Conservation (phyloP, 1,140 invertebrate genomes). For the Episyrphus balteatus region DNA sequence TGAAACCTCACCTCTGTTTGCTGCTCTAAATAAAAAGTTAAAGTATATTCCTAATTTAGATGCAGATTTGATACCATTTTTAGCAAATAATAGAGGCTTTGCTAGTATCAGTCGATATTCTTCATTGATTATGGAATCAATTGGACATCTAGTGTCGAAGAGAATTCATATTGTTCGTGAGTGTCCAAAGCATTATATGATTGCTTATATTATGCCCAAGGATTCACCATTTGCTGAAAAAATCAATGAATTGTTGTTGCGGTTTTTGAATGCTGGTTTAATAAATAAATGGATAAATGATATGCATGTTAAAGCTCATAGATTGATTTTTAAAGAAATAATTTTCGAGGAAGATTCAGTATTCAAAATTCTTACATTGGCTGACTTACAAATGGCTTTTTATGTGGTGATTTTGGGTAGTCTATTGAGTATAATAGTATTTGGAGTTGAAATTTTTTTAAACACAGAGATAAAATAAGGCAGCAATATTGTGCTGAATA, state of each 20-base stretch:
- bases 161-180: constrained; percentile 29
- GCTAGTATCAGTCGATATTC: constrained; percentile 22
- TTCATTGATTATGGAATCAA: constrained; percentile 21
- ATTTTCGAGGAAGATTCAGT: not conserved
- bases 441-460: constrained; percentile 5
- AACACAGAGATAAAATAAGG: too few relatives aligned
- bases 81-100: constrained; percentile 18
- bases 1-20: constrained; percentile 25
- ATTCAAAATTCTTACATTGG: constrained; percentile 22
- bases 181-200: constrained; percentile 32
- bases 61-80: constrained; percentile 20
- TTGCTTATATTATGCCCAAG: constrained; percentile 30
- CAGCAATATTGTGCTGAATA: too few relatives aligned
- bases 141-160: constrained; percentile 11
- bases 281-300: constrained; percentile 28
- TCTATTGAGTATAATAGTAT: not conserved
- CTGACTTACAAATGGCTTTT: constrained; percentile 27
- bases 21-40: constrained; percentile 26
- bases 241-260: constrained; percentile 22
- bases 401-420: constrained; percentile 14
- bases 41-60: constrained; percentile 18
- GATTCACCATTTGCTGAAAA: constrained; percentile 26
- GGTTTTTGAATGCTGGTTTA: constrained; percentile 20
- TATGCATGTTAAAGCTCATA: constrained; percentile 6
- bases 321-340: constrained; percentile 1